These are phyloP conservation scores for Sinonovacula constricta DNA, from an alignment of 1,140 invertebrate species.

Conservation along the genomic window DNA sequence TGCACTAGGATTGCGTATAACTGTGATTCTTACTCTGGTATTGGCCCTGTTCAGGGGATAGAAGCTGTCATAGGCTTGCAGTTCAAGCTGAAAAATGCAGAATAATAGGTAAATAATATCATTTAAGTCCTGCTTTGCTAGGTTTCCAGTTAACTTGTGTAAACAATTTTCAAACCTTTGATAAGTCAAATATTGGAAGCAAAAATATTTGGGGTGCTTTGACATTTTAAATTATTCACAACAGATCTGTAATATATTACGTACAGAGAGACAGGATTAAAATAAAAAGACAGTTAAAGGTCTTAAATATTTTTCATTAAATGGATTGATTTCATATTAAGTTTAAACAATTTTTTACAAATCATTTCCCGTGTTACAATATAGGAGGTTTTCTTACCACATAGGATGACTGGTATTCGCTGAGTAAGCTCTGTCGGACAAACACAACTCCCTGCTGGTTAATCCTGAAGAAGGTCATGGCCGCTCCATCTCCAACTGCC, in stretches of 20 bases:
- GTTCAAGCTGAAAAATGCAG: constrained; percentile 85
- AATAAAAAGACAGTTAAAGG: background rate
- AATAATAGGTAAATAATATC: background rate
- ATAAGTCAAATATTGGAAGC: too few relatives aligned
- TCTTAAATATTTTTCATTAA: background rate
- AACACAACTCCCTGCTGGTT: constrained; percentile 25
- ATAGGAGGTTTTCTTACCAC: constrained; percentile 19
- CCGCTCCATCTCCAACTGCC: constrained; percentile 64
- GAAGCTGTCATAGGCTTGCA: constrained; percentile 91
- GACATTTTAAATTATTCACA: too few relatives aligned
- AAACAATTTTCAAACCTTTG: too few relatives aligned
- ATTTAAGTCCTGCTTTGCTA: too few relatives aligned
- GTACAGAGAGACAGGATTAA: too few relatives aligned
- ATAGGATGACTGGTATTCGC: constrained; percentile 13
- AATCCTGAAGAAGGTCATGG: constrained; percentile 60
- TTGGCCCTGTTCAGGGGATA: constrained; percentile 90
- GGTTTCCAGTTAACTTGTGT: too few relatives aligned
- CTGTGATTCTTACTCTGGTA: constrained; percentile 88
- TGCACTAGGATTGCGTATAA: constrained; percentile 87
- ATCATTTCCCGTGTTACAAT: too few relatives aligned
- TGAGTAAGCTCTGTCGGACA: constrained; percentile 19
- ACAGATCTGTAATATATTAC: too few relatives aligned
- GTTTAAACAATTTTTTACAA: too few relatives aligned
- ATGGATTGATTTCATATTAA: too few relatives aligned
- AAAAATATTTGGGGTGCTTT: too few relatives aligned